Evolutionary conservation across 2,113 vertebrate species (phyloP).

Genomic region (Calidris pugnax): DNA sequence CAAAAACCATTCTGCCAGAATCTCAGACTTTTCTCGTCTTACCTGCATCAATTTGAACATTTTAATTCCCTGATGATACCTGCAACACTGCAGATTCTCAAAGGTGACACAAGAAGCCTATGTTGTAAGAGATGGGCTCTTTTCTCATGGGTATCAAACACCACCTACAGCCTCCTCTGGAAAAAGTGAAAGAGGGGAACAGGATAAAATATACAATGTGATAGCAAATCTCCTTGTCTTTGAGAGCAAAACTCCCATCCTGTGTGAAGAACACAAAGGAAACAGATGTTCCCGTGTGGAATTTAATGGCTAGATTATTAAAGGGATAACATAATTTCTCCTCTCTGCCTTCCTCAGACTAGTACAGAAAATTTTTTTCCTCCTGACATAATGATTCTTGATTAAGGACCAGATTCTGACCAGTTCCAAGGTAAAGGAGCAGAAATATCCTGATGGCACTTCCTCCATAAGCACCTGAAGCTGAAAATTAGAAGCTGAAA

Average conservation of each 20-base stretch:
- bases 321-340: background rate
- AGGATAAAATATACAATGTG: slow-evolving; percentile 34
- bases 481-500: background rate
- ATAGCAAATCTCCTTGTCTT: slow-evolving; percentile 29
- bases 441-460: background rate
- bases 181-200: background rate
- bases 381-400: background rate
- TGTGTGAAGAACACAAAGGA: slow-evolving; percentile 1
- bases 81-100: background rate
- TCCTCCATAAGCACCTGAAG: background rate
- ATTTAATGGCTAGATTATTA: slow-evolving; percentile 8
- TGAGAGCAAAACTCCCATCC: slow-evolving; percentile 11
- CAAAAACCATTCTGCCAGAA: background rate
- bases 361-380: background rate
- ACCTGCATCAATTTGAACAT: background rate
- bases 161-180: background rate
- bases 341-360: background rate
- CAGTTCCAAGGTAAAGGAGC: background rate
- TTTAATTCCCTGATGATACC: slow-evolving; percentile 18
- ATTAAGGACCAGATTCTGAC: background rate
- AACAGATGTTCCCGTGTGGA: background rate
- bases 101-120: background rate
- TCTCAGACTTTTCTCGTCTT: slow-evolving; percentile 22
- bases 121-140: slow-evolving; percentile 1
- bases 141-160: slow-evolving; percentile 22